A percentile compares a stretch with the other conserved stretches of the same genome.
These are phyloP conservation scores for Digitonthophagus gazella DNA, from an alignment of 2,888 invertebrate genomes.

Conservation along the genomic window DNA sequence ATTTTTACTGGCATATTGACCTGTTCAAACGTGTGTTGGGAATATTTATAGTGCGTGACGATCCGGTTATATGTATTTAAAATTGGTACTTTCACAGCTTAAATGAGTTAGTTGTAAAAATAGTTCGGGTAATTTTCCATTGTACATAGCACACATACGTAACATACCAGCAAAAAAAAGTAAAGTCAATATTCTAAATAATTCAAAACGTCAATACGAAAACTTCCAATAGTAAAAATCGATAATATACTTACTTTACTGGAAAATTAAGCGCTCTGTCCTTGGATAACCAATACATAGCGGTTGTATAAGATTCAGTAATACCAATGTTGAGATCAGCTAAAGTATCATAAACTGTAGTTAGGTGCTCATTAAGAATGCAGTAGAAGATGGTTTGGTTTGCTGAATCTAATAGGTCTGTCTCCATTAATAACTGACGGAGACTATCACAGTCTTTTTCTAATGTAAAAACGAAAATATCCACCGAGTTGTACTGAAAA, in stretches of 20 bases:
- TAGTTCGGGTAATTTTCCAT: not conserved
- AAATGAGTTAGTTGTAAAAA: not conserved
- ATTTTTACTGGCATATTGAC: not conserved
- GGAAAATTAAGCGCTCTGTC: conserved; percentile 21
- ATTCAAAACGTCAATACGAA: too few species aligned
- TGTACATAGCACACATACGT: too few species aligned
- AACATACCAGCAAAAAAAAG: too few species aligned
- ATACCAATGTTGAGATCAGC: conserved; percentile 18
- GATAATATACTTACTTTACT: conserved; percentile 10
- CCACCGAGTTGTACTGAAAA: conserved; percentile 32
- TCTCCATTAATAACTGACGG: conserved; percentile 33
- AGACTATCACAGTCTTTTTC: conserved; percentile 35
- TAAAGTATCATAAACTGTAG: conserved; percentile 18
- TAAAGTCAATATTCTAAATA: too few species aligned
- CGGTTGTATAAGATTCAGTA: conserved; percentile 19
- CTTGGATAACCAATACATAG: conserved; percentile 18
- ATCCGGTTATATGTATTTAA: not conserved
- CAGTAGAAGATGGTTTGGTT: conserved; percentile 19
- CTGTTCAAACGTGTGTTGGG: not conserved
- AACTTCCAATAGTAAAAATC: not conserved
- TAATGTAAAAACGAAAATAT: conserved; percentile 40
- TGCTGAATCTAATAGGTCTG: conserved; percentile 25
- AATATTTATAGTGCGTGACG: not conserved
- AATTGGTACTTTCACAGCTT: not conserved
- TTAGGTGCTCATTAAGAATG: conserved; percentile 21